phyloP scores from a whole-genome alignment of 1,140 invertebrate species.

The fruit fly (Drosophila melanogaster) region DNA sequence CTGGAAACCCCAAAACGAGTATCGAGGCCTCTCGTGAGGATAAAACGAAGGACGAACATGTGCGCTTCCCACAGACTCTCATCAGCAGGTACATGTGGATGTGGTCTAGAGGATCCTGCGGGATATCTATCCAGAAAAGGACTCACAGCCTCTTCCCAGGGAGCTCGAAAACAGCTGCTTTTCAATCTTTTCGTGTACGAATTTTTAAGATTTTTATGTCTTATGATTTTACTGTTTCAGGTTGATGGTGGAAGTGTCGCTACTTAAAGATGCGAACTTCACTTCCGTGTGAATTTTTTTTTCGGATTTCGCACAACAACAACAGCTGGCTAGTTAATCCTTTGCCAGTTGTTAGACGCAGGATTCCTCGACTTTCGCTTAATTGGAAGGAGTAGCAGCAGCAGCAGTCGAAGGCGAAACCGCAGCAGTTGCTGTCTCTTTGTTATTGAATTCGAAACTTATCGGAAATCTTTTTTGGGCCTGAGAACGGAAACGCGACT shows the following conservation, averaged over 20 bases:
- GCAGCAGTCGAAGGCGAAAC: slow-evolving; percentile 15
- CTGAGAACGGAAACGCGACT: slow-evolving; percentile 53
- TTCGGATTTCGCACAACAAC: slow-evolving; percentile 37
- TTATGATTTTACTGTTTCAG: slow-evolving; percentile 37
- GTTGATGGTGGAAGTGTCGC: slow-evolving; percentile 28
- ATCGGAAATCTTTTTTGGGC: slow-evolving; percentile 47
- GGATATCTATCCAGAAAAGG: slow-evolving; percentile 11
- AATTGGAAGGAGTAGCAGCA: slow-evolving; percentile 44
- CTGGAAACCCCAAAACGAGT: slow-evolving; percentile 18
- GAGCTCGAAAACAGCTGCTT: slow-evolving; percentile 42
- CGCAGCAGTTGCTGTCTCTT: slow-evolving; percentile 53
- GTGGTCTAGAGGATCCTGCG: slow-evolving; percentile 17
- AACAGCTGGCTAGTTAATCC: slow-evolving; percentile 57
- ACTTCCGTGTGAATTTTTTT: slow-evolving; percentile 55
- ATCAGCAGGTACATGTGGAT: slow-evolving; percentile 44
- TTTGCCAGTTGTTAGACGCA: slow-evolving; percentile 55
- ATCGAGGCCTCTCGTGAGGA: slow-evolving; percentile 19
- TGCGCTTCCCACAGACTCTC: slow-evolving; percentile 53
- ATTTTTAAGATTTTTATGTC: slow-evolving; percentile 22
- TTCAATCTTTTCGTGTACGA: slow-evolving; percentile 21
- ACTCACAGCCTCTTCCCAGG: slow-evolving; percentile 41
- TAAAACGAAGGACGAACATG: slow-evolving; percentile 45
- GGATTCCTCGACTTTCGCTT: slow-evolving; percentile 37
- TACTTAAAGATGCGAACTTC: slow-evolving; percentile 27
- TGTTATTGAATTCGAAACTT: slow-evolving; percentile 62